Percentiles rank a stretch among this genome's conserved stretches.
phyloP scores from a whole-genome alignment of 2,888 invertebrate genomes.

The Saturnia japonica region DNA sequence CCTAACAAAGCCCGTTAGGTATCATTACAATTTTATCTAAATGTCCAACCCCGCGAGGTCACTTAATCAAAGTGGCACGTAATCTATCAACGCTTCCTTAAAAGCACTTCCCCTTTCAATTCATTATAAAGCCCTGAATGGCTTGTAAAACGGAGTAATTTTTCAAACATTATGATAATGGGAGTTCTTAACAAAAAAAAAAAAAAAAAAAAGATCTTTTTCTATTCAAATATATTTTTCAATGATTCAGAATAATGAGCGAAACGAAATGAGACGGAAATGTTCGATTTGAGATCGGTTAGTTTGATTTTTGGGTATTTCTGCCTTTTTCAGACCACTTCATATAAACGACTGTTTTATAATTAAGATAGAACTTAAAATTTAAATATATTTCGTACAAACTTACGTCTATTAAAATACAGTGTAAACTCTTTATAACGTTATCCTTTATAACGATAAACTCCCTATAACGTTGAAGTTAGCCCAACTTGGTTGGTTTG shows the following conservation, averaged over 20 bases:
- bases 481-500: too few species aligned
- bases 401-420: too few species aligned
- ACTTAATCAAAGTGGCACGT: constrained; percentile 47
- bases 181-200: constrained; percentile 24
- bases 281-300: constrained; percentile 3
- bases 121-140: constrained; percentile 42
- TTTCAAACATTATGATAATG: constrained; percentile 43
- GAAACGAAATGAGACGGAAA: constrained; percentile 13
- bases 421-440: too few species aligned
- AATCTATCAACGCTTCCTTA: constrained; percentile 43
- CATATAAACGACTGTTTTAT: not conserved
- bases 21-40: constrained; percentile 8
- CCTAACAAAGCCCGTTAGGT: not conserved
- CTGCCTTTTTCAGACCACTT: not conserved
- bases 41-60: not conserved
- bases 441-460: too few species aligned
- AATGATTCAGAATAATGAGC: constrained; percentile 7
- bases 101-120: constrained; percentile 37
- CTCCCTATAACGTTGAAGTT: too few species aligned
- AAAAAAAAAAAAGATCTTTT: constrained; percentile 16
- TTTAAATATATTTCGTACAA: too few species aligned
- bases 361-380: not conserved
- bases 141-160: constrained; percentile 42
- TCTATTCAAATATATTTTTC: constrained; percentile 18
- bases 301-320: not conserved